A percentile compares a stretch with the other conserved stretches of the same genome.
Conservation (phyloP, 2,797 vertebrate species). For the Neomorphus geoffroyi region DNA sequence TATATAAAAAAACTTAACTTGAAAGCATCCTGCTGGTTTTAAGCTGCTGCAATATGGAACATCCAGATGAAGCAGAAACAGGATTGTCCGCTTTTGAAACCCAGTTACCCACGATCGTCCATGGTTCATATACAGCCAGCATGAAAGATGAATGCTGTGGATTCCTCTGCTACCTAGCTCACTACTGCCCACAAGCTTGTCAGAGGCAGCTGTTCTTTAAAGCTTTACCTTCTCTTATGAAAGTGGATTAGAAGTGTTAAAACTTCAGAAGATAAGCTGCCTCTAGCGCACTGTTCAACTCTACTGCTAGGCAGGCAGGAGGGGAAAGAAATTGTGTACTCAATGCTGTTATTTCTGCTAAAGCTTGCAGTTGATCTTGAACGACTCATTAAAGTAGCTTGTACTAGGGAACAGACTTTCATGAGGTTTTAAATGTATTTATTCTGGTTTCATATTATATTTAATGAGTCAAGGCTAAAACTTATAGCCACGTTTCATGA, state of each 20-base stretch:
- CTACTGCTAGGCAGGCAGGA: conserved; percentile 29
- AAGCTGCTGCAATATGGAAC: neutral
- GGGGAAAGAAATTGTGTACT: neutral
- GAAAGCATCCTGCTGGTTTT: conserved; percentile 37
- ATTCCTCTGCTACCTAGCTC: conserved; percentile 10
- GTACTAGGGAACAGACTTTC: neutral
- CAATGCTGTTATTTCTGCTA: conserved; percentile 2
- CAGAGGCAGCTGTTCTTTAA: conserved; percentile 47
- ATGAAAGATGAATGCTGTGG: neutral
- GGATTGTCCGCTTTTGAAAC: conserved; percentile 28
- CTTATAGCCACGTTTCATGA: neutral
- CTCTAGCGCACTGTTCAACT: conserved; percentile 61
- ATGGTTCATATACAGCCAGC: neutral
- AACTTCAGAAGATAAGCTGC: conserved; percentile 56
- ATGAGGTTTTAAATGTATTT: neutral
- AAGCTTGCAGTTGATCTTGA: conserved; percentile 48
- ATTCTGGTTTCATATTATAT: neutral
- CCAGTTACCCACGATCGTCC: neutral
- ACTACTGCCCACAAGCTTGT: neutral
- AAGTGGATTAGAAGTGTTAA: conserved; percentile 66
- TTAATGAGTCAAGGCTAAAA: neutral
- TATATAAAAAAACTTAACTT: conserved; percentile 14
- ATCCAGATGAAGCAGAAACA: conserved; percentile 39
- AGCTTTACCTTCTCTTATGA: conserved; percentile 62
- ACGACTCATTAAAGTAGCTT: conserved; percentile 17